phyloP scores from a whole-genome alignment of 2,797 vertebrate genomes.

The Brachymystax lenok region DNA sequence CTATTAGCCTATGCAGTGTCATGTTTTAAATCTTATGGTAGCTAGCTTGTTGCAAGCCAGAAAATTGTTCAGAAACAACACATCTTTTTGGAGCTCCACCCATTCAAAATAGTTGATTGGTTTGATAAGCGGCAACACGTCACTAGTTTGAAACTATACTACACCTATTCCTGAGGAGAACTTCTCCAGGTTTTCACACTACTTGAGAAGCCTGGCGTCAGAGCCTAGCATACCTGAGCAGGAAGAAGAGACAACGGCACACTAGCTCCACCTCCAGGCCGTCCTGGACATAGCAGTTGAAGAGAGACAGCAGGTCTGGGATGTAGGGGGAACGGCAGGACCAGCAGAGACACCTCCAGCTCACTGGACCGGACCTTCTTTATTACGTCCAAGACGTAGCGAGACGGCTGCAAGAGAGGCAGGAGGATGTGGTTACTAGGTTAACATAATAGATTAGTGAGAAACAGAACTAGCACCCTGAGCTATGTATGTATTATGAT shows the following conservation, averaged over 20 bases:
- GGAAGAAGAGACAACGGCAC: constrained; percentile 93
- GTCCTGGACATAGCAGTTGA: constrained; percentile 81
- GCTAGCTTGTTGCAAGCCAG: too few species aligned
- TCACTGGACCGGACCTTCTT: constrained; percentile 94
- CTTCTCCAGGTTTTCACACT: not conserved
- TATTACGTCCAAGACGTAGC: constrained; percentile 89
- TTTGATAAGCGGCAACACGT: too few species aligned
- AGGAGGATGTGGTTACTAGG: constrained; percentile 15
- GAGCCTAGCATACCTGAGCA: constrained; percentile 83
- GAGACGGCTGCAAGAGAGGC: constrained; percentile 78
- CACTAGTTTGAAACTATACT: not conserved
- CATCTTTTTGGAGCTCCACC: too few species aligned
- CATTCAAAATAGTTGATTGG: too few species aligned
- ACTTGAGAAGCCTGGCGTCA: not conserved
- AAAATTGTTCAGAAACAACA: too few species aligned
- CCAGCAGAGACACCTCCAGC: constrained; percentile 92
- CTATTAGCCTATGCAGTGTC: too few species aligned
- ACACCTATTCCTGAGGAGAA: not conserved
- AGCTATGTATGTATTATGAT: not conserved
- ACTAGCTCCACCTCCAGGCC: constrained; percentile 88
- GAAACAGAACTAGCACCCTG: not conserved
- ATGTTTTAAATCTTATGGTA: too few species aligned
- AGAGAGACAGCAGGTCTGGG: constrained; percentile 86
- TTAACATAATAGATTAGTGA: not conserved
- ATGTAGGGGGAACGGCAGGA: constrained; percentile 92